Base-by-base conservation (phyloP, 2,888 invertebrate genomes). In the Drosophila kanekoi region DNA sequence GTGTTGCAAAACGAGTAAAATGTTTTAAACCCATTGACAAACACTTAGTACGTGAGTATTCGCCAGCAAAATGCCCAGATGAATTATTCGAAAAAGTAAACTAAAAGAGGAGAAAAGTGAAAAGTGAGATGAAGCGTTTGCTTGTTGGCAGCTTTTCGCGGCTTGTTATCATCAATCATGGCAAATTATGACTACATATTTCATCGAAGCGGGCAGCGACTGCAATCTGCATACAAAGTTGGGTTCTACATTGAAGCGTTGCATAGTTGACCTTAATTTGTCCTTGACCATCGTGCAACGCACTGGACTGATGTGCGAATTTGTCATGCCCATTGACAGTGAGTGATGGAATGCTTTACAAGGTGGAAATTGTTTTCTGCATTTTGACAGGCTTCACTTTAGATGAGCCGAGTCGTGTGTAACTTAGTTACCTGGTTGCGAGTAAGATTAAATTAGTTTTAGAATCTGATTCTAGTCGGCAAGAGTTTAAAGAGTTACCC, bases 121-220 rank as follows among this genome's bases (percentile, higher is more conserved):
- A 43, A 40, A 28, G 32, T n/a, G 14, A 51, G 44, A 14, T 35
- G 20, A 35, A 37, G 33, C 18, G 11, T n/a, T 28, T 28, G 44
- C 14, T 23, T 38, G 33, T 54, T 63, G 68, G 20, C 62, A 57
- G 60, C 35, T 61, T 63, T 63, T 48, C 53, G 52, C 61, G 45
- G 56, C 63, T 51, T 68, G 47, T 54, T 60, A 65, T 72, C 85
- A 87, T 77, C 78, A 87, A 79, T 79, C 69, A 76, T 57, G 56
- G 23, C 51, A 49, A 66, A 11, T 63, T 52, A 49, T 63, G 60
- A 53, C 33, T n/a, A 37, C 14, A 44, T 45, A 28, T 66, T 51
- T 54, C 4, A 38, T 28, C 28, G 28, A 60, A 37, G 18, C 35
- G 64, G 69, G 57, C 56, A 40, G 14, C 35, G 54, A 44, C 13